Percentiles rank a stretch among this genome's conserved stretches.
Evolutionary conservation across 2,888 invertebrate species (phyloP).

Genomic region (Phalera bucephala): DNA sequence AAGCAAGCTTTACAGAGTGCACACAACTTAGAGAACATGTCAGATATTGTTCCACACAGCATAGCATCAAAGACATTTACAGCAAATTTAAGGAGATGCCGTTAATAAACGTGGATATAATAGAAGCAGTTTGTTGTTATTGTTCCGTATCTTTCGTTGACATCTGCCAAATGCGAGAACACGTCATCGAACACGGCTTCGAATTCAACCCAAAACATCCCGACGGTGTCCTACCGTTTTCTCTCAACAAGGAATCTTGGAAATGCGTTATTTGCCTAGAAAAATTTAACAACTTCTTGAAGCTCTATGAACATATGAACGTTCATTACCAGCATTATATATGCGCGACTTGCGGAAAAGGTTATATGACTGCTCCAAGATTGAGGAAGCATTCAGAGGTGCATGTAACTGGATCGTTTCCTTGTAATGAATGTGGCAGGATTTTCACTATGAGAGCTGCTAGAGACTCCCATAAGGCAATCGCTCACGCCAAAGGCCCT

Average conservation of each 20-base stretch:
- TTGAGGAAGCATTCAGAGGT: constrained; percentile 71
- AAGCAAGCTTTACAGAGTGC: constrained; percentile 62
- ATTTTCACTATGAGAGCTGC: constrained; percentile 63
- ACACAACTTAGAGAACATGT: constrained; percentile 57
- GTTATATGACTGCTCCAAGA: constrained; percentile 68
- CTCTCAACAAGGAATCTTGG: constrained; percentile 65
- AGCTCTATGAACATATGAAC: constrained; percentile 75
- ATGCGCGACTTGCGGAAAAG: constrained; percentile 71
- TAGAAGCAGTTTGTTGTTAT: constrained; percentile 53
- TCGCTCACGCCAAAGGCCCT: constrained; percentile 60
- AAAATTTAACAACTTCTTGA: constrained; percentile 67
- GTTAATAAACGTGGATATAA: constrained; percentile 66
- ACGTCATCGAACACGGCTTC: constrained; percentile 57
- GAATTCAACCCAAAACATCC: constrained; percentile 56
- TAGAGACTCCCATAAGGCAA: constrained; percentile 66
- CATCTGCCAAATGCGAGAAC: constrained; percentile 54
- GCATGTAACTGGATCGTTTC: constrained; percentile 65
- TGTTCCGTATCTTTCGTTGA: constrained; percentile 50
- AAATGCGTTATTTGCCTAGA: constrained; percentile 60
- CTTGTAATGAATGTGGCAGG: constrained; percentile 63
- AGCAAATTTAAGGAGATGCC: constrained; percentile 74
- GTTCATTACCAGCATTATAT: constrained; percentile 72
- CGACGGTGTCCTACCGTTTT: constrained; percentile 68
- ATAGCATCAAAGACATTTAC: constrained; percentile 64
- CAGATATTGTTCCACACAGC: constrained; percentile 46